phyloP scores from a whole-genome alignment of 2,888 invertebrate genomes.

The Sycophila texana region DNA sequence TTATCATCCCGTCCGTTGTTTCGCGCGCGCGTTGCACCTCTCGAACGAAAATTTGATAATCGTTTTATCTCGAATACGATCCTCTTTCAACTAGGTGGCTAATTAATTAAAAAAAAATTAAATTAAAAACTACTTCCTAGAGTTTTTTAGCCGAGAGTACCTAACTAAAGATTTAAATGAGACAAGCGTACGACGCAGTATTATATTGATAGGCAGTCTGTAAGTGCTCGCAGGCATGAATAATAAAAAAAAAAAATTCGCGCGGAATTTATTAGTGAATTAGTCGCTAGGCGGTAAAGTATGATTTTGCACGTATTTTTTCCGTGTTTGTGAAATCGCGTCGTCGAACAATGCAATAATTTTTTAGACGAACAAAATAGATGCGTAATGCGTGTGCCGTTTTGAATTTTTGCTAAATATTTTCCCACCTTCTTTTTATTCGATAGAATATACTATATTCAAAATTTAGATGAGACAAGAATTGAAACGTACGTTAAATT shows the following conservation, averaged over 20 bases:
- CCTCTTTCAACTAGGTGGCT: constrained; percentile 11
- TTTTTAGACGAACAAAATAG: constrained; percentile 28
- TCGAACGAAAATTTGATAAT: constrained; percentile 48
- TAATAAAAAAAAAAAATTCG: constrained; percentile 9
- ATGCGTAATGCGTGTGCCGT: not conserved
- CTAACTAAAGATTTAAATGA: constrained; percentile 12
- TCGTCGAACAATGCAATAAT: constrained; percentile 41
- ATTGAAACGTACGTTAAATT: too few species aligned
- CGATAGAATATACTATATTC: too few species aligned
- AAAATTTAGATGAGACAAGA: too few species aligned
- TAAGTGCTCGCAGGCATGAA: constrained; percentile 43
- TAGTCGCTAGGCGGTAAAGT: constrained; percentile 28
- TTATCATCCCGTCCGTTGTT: constrained; percentile 50
- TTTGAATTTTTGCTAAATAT: constrained; percentile 11
- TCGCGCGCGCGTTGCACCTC: constrained; percentile 28
- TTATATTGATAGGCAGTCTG: constrained; percentile 21
- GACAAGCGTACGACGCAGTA: constrained; percentile 45
- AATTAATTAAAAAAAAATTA: not conserved
- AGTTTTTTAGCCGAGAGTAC: constrained; percentile 45
- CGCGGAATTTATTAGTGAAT: constrained; percentile 15
- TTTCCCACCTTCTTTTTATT: not conserved
- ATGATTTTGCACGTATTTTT: constrained; percentile 41
- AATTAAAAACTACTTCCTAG: constrained; percentile 17
- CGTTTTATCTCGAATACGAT: constrained; percentile 32
- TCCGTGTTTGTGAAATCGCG: constrained; percentile 10